Base-by-base conservation (phyloP, 2,888 invertebrate species). In the Meandrusa payeni region DNA sequence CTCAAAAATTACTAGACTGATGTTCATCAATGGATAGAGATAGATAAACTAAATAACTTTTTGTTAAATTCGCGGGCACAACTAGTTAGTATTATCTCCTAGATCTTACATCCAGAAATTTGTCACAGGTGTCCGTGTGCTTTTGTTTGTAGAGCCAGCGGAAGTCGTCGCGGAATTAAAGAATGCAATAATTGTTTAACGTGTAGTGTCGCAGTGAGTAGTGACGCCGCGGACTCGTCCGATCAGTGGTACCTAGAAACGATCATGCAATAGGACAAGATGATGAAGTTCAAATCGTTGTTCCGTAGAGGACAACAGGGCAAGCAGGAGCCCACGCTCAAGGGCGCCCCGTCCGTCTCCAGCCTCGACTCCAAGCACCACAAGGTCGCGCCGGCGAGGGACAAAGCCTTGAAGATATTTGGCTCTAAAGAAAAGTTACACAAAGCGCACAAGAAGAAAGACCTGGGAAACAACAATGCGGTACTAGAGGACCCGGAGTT, bases 251-350 rank as follows among this genome's bases (percentile, higher is more conserved):
- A 76, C 80, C n/a, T n/a, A n/a, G 73, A 78, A 73, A 76, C 76
- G 72, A 80, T 55, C 57, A 67, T 67, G 68, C 53, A 55, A 59
- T 64, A 66, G 61, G 51, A 58, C 86, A 93, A 91, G 88, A 95
- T 95, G 95, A 95, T 95, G 92, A 95, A 95, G 91, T 92, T 95
- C 88, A 95, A 95, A 91, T 95, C 95, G 71, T 92, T 95, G 80
- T 95, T 95, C 90, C 95, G 95, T 89, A 95, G 95, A 93, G 94
- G 94, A 69, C 93, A 93, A 75, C 89, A 85, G 63, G 85, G 86
- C 60, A 87, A 89, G 65, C 85, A 87, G 74, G 76, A 89, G 72
- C 60, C 76, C 42, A 74, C 89, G 57, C 61, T 91, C 29, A 91
- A 90, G 54, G 89, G 90, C 52, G 90, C 92, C 22, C 90, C 92